Evolutionary conservation across 2,797 vertebrate species (phyloP).

Genomic region (Brachymystax lenok): DNA sequence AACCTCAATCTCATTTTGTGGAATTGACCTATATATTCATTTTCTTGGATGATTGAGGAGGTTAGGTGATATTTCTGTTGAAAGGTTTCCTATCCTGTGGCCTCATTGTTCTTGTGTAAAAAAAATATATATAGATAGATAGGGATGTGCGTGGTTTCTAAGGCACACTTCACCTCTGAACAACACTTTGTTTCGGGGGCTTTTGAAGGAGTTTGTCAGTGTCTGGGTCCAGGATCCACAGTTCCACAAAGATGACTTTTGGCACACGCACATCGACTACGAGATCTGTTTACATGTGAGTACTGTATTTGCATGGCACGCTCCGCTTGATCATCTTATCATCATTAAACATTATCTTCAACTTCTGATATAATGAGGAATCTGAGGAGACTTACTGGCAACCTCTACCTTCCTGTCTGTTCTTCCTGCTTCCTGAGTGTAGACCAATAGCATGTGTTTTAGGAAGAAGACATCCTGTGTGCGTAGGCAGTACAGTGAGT

Average conservation of each 20-base stretch:
- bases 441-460: constrained; percentile 98
- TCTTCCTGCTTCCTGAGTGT: constrained; percentile 23
- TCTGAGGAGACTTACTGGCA: neutral
- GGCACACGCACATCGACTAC: constrained; percentile 89
- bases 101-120: neutral
- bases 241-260: constrained; percentile 83
- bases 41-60: neutral
- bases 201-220: constrained; percentile 89
- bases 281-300: constrained; percentile 91
- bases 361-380: neutral
- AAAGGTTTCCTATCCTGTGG: neutral
- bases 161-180: neutral
- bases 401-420: constrained; percentile 1
- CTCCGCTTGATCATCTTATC: neutral
- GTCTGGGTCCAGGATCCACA: constrained; percentile 86
- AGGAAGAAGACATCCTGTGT: constrained; percentile 89
- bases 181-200: neutral
- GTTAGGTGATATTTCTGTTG: neutral
- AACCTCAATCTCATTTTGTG: neutral
- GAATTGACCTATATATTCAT: neutral
- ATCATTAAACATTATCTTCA: neutral
- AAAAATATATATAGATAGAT: neutral
- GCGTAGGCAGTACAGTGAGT: constrained; percentile 90
- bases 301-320: constrained; percentile 36
- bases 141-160: neutral